Percentiles rank a stretch among this genome's conserved stretches.
Conservation (phyloP, 1,140 invertebrate genomes). For the Cardiocondyla obscurior region DNA sequence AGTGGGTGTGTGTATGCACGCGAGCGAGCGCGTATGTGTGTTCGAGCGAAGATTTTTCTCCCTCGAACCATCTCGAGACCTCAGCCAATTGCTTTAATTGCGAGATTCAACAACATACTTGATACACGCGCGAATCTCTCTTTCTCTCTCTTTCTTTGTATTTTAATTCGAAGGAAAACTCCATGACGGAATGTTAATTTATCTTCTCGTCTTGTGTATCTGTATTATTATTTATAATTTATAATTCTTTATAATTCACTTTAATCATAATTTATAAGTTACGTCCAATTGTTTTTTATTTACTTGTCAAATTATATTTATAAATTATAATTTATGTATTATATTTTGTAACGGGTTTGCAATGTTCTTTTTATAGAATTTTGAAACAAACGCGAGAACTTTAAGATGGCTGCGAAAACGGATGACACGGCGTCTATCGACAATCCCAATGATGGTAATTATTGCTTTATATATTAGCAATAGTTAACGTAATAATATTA, state of each 20-base stretch:
- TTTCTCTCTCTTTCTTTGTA: background rate
- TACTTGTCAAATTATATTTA: background rate
- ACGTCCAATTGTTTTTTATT: background rate
- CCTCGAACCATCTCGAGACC: background rate
- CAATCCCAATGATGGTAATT: constrained; percentile 79
- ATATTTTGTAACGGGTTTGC: background rate
- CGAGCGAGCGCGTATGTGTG: background rate
- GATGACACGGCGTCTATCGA: constrained; percentile 79
- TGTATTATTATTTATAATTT: background rate
- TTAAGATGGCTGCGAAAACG: constrained; percentile 79
- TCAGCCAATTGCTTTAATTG: background rate
- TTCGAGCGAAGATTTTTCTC: background rate
- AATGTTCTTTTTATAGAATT: constrained; percentile 62
- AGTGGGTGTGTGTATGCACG: too few relatives aligned
- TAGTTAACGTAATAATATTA: too few relatives aligned
- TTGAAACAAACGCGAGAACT: constrained; percentile 57
- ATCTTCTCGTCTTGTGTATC: background rate
- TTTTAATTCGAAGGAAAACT: background rate
- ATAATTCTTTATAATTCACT: too few relatives aligned
- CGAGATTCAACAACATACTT: background rate
- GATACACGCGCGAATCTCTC: background rate
- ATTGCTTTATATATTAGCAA: background rate
- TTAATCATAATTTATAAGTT: background rate
- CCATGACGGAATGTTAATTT: background rate
- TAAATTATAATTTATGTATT: background rate